Base-by-base conservation (phyloP, 1,140 invertebrate species). In the Geopemphigus sp. region DNA sequence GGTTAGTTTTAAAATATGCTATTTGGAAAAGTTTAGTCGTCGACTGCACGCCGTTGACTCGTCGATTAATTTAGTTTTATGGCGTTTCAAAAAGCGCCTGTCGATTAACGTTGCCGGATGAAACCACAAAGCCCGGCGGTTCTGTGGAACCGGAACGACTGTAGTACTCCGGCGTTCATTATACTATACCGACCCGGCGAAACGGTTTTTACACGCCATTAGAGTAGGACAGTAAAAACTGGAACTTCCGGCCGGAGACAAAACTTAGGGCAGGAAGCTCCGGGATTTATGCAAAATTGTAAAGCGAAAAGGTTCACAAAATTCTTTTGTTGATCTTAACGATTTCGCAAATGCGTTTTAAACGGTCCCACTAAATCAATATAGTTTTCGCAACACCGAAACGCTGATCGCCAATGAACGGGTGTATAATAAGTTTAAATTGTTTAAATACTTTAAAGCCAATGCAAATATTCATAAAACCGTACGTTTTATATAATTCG, bases 61-160 rank as follows among this genome's bases (percentile, higher is more conserved):
- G 11, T 50, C 11, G 22, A 68, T 68, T 68, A 47, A 68, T 45
- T 68, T 68, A 50, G 66, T 68, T 50, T 68, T 50, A 50, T 50
- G 22, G 66, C 66, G 15, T 50, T 59, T 68, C 39, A 22, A 24
- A 68, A 68, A 68, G 66, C n/a, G 39, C 22, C 39, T 50, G 66
- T 68, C 66, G 66, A 68, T 68, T 68, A 68, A 68, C 39, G 66
- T 24, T 22, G 6, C 66, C 45, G 66, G 66, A 68, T 50, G 39
- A 24, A 39, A 68, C 66, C 66, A 68, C 45, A 50, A 68, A 68
- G 39, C 45, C 39, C 66, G 15, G 24, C 29, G 64, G 39, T 32
- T 66, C 32, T 24, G 45, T 68, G 17, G 39, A 68, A 68, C 66
- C 45, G 66, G 66, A 68, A 68, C 22, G 17, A 45, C 64, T 66